Percentiles rank a stretch among this genome's conserved stretches.
phyloP scores from a whole-genome alignment of 2,797 vertebrate genomes.

The Trematocara caparti region DNA sequence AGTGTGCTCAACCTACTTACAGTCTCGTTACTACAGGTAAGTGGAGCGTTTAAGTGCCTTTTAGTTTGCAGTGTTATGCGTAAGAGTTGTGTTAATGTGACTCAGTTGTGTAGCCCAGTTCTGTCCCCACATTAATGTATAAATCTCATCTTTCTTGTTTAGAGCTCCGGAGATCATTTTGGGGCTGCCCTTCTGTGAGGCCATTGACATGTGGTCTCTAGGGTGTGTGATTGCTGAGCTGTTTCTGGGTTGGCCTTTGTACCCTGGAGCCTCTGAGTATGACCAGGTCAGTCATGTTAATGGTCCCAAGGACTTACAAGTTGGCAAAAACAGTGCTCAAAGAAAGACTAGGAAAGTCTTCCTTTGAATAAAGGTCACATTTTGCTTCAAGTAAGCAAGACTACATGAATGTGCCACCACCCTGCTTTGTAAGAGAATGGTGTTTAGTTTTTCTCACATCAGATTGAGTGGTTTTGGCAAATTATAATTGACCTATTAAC shows the following conservation, averaged over 20 bases:
- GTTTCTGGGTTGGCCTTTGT: conserved; percentile 97
- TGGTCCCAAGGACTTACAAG: not conserved
- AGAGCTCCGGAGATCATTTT: conserved; percentile 99
- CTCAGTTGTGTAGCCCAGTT: not conserved
- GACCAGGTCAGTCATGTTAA: conserved; percentile 85
- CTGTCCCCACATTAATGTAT: not conserved
- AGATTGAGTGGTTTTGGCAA: not conserved
- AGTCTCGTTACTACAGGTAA: conserved; percentile 97
- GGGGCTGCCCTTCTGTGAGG: conserved; percentile 95
- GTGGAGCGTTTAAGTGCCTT: not conserved
- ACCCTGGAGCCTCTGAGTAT: conserved; percentile 96
- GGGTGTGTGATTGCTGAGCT: conserved; percentile 98
- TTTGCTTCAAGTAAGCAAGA: not conserved
- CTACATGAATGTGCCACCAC: not conserved
- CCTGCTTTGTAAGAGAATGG: not conserved
- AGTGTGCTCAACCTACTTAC: conserved; percentile 96
- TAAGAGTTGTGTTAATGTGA: not conserved
- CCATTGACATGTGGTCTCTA: conserved; percentile 99
- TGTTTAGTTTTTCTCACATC: not conserved
- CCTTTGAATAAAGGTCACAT: not conserved
- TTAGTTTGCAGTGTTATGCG: not conserved
- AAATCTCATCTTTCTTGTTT: conserved; percentile 8
- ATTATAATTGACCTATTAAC: not conserved
- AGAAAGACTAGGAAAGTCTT: not conserved
- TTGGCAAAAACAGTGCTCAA: not conserved